phyloP scores from a whole-genome alignment of 2,113 vertebrate species.

The Mustelus asterias region DNA sequence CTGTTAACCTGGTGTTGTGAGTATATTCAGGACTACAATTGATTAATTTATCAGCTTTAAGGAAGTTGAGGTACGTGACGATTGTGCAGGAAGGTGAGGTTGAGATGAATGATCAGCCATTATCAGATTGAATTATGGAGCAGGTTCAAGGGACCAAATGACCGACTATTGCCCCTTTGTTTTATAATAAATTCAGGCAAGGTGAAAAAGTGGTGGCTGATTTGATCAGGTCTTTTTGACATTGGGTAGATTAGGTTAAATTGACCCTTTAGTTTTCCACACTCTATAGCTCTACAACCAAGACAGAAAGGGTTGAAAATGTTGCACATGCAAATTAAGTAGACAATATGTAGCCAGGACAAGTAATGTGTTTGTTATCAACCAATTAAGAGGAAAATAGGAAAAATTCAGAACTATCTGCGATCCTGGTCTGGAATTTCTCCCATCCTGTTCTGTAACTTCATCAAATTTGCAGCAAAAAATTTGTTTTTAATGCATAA shows the following conservation, averaged over 20 bases:
- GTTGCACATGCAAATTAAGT: background rate
- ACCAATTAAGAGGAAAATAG: background rate
- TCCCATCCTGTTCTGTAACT: background rate
- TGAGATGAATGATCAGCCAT: background rate
- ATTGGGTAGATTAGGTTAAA: background rate
- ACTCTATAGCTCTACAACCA: background rate
- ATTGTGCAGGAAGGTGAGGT: background rate
- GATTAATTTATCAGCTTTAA: background rate
- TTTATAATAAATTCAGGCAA: background rate
- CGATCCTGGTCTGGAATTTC: background rate
- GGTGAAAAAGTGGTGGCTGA: background rate
- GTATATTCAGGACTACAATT: no score
- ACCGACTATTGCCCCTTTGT: background rate
- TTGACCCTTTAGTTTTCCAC: background rate
- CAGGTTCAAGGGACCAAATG: background rate
- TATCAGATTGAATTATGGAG: background rate
- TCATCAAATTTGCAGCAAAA: background rate
- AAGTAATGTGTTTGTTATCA: background rate
- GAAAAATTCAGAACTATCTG: background rate
- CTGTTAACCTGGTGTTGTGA: background rate
- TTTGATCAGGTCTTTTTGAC: background rate
- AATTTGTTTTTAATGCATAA: background rate
- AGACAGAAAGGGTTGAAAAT: background rate
- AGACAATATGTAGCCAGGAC: background rate
- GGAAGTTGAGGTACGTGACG: background rate